Percentiles rank a stretch among this genome's conserved stretches.
Conservation (phyloP, 2,113 vertebrate species). For the Takifugu flavidus region DNA sequence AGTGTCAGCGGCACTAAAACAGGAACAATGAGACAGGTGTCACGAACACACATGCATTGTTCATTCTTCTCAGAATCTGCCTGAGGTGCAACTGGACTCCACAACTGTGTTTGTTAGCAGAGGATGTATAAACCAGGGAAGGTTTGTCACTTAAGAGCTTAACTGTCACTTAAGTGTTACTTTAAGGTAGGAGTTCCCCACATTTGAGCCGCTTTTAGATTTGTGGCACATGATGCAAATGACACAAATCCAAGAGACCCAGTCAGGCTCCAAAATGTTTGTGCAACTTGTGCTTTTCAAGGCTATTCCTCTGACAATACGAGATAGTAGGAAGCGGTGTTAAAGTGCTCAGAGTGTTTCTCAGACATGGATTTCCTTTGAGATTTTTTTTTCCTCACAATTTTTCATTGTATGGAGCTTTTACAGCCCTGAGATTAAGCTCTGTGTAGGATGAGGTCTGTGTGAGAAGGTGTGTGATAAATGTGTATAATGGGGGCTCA, state of each 20-base stretch:
- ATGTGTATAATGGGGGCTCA: conserved; percentile 38
- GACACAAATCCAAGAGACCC: neutral
- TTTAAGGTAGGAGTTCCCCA: neutral
- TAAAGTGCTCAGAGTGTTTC: conserved; percentile 7
- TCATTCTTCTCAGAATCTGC: conserved; percentile 47
- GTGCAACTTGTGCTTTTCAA: neutral
- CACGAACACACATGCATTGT: conserved; percentile 38
- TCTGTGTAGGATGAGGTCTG: conserved; percentile 4
- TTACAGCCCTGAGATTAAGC: neutral
- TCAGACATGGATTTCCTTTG: conserved; percentile 5
- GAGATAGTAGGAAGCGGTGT: neutral
- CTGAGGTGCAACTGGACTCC: conserved; percentile 14
- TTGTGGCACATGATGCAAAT: neutral
- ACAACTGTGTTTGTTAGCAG: too few relatives aligned
- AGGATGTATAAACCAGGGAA: too few relatives aligned
- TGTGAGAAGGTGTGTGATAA: conserved; percentile 12
- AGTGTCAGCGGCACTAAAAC: conserved; percentile 3
- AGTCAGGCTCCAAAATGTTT: neutral
- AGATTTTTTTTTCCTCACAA: conserved; percentile 15
- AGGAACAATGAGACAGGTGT: conserved; percentile 7
- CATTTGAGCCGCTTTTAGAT: neutral
- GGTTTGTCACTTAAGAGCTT: too few relatives aligned
- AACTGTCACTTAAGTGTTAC: too few relatives aligned
- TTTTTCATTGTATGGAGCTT: conserved; percentile 20
- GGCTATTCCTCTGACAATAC: conserved; percentile 2